These are phyloP conservation scores for Podiceps cristatus DNA, from an alignment of 2,113 vertebrate genomes.

Conservation along the genomic window DNA sequence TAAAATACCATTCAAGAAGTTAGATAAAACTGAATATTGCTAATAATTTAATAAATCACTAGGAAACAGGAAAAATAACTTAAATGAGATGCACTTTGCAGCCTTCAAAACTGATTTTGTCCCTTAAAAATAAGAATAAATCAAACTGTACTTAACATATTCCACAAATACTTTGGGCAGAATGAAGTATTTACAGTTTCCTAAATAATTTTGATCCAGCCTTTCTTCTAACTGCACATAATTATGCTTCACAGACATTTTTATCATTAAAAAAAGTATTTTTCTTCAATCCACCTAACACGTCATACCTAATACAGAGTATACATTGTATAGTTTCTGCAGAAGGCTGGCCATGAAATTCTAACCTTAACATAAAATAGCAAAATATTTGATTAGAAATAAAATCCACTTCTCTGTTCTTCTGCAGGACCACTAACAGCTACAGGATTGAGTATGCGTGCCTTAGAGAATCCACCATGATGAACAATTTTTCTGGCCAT, in stretches of 20 bases:
- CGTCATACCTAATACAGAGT: neutral
- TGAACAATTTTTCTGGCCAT: neutral
- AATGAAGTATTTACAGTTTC: neutral
- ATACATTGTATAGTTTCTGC: neutral
- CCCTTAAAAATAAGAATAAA: neutral
- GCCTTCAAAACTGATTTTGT: neutral
- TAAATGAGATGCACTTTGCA: neutral
- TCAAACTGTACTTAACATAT: neutral
- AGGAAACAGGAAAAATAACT: neutral
- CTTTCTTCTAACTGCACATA: neutral
- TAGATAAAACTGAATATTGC: neutral
- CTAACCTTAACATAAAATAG: neutral
- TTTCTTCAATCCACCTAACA: neutral
- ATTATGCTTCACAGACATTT: neutral
- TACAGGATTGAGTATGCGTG: neutral
- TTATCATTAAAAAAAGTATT: neutral
- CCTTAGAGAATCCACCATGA: neutral
- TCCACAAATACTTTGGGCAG: neutral
- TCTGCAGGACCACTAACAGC: neutral
- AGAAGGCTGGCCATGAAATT: neutral
- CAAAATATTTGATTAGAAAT: neutral
- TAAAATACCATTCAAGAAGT: neutral
- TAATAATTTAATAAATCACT: neutral
- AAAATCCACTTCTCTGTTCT: neutral
- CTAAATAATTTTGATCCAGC: neutral